These are phyloP conservation scores for Halcyon smyrnensis DNA, from an alignment of 2,797 vertebrate species.

Conservation along the genomic window DNA sequence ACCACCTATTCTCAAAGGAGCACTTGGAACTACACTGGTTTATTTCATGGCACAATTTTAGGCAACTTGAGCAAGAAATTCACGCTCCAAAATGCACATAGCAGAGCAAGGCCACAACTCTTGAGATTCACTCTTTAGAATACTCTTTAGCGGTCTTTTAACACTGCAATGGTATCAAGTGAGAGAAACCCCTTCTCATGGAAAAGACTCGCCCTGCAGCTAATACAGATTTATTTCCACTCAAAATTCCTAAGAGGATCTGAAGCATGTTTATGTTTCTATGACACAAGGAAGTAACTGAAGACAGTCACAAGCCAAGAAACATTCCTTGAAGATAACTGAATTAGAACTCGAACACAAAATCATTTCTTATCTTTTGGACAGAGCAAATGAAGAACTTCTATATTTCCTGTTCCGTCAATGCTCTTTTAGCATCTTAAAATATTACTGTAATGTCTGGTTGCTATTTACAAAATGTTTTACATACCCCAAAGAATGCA, in stretches of 20 bases:
- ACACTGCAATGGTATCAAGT: background rate
- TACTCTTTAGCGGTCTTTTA: background rate
- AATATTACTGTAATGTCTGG: background rate
- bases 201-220: background rate
- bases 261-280: background rate
- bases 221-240: background rate
- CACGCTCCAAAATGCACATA: background rate
- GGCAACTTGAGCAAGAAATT: background rate
- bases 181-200: background rate
- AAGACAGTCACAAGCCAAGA: background rate
- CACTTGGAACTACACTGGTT: background rate
- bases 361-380: background rate
- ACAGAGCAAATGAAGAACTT: background rate
- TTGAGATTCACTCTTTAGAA: background rate
- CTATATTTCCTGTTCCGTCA: background rate
- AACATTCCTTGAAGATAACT: background rate
- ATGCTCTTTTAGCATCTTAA: background rate
- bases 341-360: background rate
- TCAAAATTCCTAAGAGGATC: background rate
- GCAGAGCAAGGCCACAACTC: background rate
- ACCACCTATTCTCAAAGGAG: background rate
- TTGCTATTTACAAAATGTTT: slow-evolving; percentile 21
- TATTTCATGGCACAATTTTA: background rate
- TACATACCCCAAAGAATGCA: background rate
- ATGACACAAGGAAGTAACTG: background rate